A percentile compares a stretch with the other conserved stretches of the same genome.
Conservation (phyloP, 1,140 invertebrate species). For the Elymnias hypermnestra region DNA sequence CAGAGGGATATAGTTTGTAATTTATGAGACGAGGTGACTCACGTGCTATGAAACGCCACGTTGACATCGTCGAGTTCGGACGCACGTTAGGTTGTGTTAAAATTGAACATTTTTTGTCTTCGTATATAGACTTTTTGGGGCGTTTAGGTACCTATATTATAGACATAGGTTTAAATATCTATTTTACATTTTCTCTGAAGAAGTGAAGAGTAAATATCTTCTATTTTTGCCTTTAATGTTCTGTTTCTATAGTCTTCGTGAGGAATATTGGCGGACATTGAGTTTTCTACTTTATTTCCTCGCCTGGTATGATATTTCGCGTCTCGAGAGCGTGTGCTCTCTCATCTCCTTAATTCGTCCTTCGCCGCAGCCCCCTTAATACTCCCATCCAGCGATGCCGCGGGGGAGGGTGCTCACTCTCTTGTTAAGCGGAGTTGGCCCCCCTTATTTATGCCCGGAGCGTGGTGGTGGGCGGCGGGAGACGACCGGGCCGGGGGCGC, state of each 20-base stretch:
- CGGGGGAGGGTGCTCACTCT: conserved; percentile 58
- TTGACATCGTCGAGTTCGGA: conserved; percentile 52
- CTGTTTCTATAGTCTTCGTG: background rate
- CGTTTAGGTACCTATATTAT: no score
- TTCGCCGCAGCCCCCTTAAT: conserved; percentile 69
- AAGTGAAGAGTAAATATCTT: no score
- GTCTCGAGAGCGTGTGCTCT: conserved; percentile 72
- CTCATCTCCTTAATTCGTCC: conserved; percentile 76
- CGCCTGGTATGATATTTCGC: conserved; percentile 53
- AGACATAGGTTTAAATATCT: no score
- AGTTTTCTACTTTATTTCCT: conserved; percentile 39
- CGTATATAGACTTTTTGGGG: no score
- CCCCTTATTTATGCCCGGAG: conserved; percentile 68
- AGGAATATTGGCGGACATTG: background rate
- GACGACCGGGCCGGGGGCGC: conserved; percentile 34
- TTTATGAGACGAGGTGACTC: conserved; percentile 58
- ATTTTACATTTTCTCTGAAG: no score
- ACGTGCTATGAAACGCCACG: conserved; percentile 57
- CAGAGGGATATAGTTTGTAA: conserved; percentile 69
- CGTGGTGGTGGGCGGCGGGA: conserved; percentile 40
- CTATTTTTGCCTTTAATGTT: no score
- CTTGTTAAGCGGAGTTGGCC: conserved; percentile 66
- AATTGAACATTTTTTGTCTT: background rate
- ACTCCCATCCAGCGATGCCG: conserved; percentile 46
- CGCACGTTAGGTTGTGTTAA: conserved; percentile 14